Evolutionary conservation across 2,888 invertebrate species (phyloP).

Genomic region (Heliconius ethilla): DNA sequence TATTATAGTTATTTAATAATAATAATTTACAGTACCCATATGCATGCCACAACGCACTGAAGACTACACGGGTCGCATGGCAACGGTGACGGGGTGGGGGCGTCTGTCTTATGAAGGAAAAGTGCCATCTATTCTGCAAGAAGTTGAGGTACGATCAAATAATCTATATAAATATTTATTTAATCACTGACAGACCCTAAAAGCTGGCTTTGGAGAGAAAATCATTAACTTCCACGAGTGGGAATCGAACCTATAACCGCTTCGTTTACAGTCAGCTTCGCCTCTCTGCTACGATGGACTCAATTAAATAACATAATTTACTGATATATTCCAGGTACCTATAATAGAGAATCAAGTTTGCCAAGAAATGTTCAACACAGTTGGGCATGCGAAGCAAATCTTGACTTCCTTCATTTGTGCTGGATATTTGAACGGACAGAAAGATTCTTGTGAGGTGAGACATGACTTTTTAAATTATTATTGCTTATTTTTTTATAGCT

Average conservation of each 20-base stretch:
- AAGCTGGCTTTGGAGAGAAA: no score
- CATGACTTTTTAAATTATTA: background rate
- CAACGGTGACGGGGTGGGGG: constrained; percentile 96
- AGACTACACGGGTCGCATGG: constrained; percentile 92
- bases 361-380: constrained; percentile 96
- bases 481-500: background rate
- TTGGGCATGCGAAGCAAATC: constrained; percentile 93
- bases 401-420: constrained; percentile 94
- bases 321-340: constrained; percentile 84
- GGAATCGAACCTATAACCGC: no score
- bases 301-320: no score
- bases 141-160: constrained; percentile 85
- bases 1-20: background rate
- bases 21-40: constrained; percentile 87
- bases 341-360: constrained; percentile 95
- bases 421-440: constrained; percentile 94
- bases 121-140: constrained; percentile 93
- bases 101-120: constrained; percentile 94
- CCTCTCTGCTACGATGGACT: no score
- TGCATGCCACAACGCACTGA: constrained; percentile 91
- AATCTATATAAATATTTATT: no score
- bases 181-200: no score
- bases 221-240: no score
- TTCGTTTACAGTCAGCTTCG: no score
- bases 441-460: constrained; percentile 95